A percentile compares a stretch with the other conserved stretches of the same genome.
Conservation (phyloP, 2,113 vertebrate species). For the Sturnus vulgaris region DNA sequence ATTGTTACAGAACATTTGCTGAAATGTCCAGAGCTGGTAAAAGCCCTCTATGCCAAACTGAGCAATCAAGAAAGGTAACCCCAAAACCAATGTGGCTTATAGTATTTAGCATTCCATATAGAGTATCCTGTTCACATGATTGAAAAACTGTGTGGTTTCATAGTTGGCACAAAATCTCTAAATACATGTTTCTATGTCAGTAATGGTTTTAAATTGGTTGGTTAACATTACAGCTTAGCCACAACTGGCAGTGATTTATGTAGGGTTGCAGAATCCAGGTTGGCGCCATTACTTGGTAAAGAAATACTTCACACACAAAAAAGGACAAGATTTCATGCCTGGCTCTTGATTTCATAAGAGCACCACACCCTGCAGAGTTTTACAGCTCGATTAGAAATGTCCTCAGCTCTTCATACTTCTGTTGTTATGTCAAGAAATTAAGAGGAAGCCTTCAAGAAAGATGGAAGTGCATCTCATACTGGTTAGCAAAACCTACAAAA, state of each 20-base stretch:
- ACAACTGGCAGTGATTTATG: constrained; percentile 66
- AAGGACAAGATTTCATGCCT: background rate
- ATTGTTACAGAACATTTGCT: constrained; percentile 89
- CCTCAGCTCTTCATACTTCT: background rate
- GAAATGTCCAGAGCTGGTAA: constrained; percentile 81
- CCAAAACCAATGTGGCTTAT: constrained; percentile 59
- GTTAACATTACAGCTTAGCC: constrained; percentile 73
- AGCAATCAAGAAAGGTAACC: constrained; percentile 88
- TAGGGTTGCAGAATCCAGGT: constrained; percentile 63
- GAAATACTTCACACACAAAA: background rate
- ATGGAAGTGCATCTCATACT: background rate
- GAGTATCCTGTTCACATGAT: constrained; percentile 64
- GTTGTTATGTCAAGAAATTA: background rate
- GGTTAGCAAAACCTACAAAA: background rate
- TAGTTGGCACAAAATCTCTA: constrained; percentile 66
- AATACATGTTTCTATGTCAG: constrained; percentile 75
- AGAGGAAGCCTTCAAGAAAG: background rate
- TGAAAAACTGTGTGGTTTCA: constrained; percentile 68
- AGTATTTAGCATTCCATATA: constrained; percentile 59
- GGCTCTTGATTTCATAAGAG: constrained; percentile 25
- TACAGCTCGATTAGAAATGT: background rate
- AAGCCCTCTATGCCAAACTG: constrained; percentile 84
- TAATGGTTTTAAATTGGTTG: constrained; percentile 77
- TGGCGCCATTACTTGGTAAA: constrained; percentile 53
- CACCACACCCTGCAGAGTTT: constrained; percentile 18